phyloP scores from a whole-genome alignment of 2,797 vertebrate species.

The Anomalospiza imberbis region DNA sequence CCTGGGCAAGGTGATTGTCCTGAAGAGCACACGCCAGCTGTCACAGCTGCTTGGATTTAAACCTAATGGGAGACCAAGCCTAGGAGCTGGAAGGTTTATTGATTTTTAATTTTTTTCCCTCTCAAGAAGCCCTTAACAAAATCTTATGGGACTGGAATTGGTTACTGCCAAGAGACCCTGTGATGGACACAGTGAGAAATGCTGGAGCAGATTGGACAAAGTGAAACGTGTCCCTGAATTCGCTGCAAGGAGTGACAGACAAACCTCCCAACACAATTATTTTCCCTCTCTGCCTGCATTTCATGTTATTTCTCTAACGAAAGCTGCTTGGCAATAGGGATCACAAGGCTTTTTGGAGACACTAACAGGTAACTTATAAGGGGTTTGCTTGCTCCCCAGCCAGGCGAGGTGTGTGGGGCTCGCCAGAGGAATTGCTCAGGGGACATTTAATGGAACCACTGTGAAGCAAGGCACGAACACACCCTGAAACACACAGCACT shows the following conservation, averaged over 20 bases:
- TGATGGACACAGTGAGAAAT: constrained; percentile 9
- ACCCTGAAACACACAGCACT: neutral
- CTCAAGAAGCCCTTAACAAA: constrained; percentile 23
- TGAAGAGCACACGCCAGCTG: fast-evolving
- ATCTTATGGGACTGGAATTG: neutral
- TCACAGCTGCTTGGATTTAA: neutral
- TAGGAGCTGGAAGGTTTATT: neutral
- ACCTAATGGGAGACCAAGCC: neutral
- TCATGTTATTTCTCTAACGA: neutral
- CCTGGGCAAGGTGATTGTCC: fast-evolving
- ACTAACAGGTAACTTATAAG: neutral
- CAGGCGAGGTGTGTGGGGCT: neutral
- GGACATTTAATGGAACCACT: neutral
- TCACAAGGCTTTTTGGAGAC: constrained; percentile 28
- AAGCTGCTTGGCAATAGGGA: constrained; percentile 22
- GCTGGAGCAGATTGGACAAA: neutral
- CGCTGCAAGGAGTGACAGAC: neutral
- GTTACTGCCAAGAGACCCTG: neutral
- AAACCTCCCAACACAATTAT: constrained; percentile 3
- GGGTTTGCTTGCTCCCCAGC: neutral
- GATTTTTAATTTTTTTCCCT: neutral
- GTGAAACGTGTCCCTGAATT: neutral
- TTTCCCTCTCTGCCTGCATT: neutral
- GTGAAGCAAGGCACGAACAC: neutral
- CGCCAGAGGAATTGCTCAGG: neutral